These are phyloP conservation scores for Sebastes jordani DNA, from an alignment of 2,797 vertebrate genomes.

Conservation along the genomic window DNA sequence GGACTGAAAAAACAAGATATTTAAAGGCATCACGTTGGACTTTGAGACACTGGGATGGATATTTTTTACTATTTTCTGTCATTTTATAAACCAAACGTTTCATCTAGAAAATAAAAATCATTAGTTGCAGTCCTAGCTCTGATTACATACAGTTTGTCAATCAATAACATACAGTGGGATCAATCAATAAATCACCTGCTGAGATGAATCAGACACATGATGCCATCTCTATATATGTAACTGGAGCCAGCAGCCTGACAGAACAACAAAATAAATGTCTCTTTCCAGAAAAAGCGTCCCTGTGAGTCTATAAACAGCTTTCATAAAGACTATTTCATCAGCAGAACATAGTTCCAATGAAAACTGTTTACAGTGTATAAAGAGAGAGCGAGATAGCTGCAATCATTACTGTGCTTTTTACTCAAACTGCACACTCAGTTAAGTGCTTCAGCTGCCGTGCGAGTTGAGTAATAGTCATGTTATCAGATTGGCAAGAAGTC, in stretches of 20 bases:
- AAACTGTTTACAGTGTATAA: neutral
- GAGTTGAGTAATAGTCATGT: neutral
- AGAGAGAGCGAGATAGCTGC: neutral
- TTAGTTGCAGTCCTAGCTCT: neutral
- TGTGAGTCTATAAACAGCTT: neutral
- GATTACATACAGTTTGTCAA: neutral
- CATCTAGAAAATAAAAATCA: too few species aligned
- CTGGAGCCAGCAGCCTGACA: neutral
- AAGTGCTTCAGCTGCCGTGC: neutral
- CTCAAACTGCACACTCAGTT: neutral
- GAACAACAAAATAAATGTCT: neutral
- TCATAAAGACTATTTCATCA: neutral
- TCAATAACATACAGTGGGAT: neutral
- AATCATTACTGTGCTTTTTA: neutral
- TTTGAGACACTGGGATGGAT: too few species aligned
- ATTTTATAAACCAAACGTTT: too few species aligned
- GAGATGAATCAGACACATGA: neutral
- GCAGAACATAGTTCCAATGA: neutral
- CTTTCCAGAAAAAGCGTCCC: neutral
- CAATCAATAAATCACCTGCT: neutral
- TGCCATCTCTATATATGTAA: neutral
- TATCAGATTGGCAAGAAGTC: slow-evolving; percentile 20
- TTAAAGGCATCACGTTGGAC: too few species aligned
- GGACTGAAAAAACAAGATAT: too few species aligned
- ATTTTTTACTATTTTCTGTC: too few species aligned